Conservation (phyloP, 2,797 vertebrate species). For the Oreochromis grahami region DNA sequence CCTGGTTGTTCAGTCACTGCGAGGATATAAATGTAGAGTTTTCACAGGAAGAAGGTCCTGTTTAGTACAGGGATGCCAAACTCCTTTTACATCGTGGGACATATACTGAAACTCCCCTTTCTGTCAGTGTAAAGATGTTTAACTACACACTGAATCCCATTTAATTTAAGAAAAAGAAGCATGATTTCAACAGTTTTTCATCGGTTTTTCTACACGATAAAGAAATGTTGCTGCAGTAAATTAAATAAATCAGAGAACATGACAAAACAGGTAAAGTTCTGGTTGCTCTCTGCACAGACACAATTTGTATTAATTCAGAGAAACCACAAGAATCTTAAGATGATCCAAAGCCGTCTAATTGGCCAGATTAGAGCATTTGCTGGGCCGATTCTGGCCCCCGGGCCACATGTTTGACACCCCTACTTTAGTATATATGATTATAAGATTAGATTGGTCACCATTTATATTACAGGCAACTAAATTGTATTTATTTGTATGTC, state of each 20-base stretch:
- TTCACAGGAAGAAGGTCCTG: neutral
- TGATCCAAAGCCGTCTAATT: neutral
- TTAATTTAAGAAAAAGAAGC: neutral
- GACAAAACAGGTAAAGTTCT: neutral
- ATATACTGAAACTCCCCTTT: neutral
- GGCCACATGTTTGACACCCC: neutral
- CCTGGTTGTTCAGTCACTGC: neutral
- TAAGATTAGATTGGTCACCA: neutral
- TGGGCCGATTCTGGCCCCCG: neutral
- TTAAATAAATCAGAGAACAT: neutral
- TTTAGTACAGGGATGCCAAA: neutral
- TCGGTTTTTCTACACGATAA: neutral
- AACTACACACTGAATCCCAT: neutral
- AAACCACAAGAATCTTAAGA: neutral
- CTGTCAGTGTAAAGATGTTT: neutral
- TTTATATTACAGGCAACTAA: neutral
- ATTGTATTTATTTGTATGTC: neutral
- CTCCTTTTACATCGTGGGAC: neutral
- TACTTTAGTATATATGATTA: neutral
- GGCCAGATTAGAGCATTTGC: neutral
- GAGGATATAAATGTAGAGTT: neutral
- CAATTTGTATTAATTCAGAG: neutral
- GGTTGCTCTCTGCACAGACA: neutral
- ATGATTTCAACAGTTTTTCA: neutral
- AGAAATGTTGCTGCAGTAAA: neutral